Percentiles rank a stretch among this genome's conserved stretches.
phyloP scores from a whole-genome alignment of 2,113 vertebrate genomes.

The Eurystomus gularis region DNA sequence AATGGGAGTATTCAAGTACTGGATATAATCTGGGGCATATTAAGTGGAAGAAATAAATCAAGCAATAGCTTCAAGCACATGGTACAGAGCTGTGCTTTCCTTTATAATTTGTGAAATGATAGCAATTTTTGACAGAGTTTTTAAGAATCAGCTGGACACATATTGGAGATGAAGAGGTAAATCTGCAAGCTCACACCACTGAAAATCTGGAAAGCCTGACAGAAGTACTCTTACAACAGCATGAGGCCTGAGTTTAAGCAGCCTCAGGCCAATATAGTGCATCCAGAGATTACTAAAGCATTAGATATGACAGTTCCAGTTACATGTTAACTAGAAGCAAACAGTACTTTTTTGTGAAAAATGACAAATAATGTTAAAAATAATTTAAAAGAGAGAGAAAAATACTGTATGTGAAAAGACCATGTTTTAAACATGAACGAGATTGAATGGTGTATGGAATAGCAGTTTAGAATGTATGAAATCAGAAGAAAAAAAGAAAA shows the following conservation, averaged over 20 bases:
- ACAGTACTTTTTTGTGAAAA: neutral
- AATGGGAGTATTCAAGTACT: constrained; percentile 44
- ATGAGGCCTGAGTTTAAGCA: constrained; percentile 23
- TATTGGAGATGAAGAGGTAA: constrained; percentile 54
- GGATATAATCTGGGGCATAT: constrained; percentile 57
- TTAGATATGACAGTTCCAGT: constrained; percentile 23
- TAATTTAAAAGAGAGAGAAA: neutral
- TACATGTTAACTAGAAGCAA: neutral
- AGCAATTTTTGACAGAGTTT: constrained; percentile 58
- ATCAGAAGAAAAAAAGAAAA: neutral
- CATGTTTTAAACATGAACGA: neutral
- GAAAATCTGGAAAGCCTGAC: constrained; percentile 52
- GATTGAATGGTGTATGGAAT: neutral
- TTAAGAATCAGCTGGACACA: constrained; percentile 55
- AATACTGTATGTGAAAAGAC: neutral
- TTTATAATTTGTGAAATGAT: constrained; percentile 62
- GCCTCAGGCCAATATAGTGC: neutral
- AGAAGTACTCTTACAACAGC: neutral
- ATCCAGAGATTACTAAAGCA: constrained; percentile 5
- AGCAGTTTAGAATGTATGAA: neutral
- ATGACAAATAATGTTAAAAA: neutral
- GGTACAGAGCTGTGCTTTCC: constrained; percentile 29
- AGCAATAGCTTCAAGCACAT: constrained; percentile 62
- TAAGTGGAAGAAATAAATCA: constrained; percentile 70
- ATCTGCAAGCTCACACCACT: constrained; percentile 32